Conservation (phyloP, 2,113 vertebrate species). For the Sakesphorus luctuosus region DNA sequence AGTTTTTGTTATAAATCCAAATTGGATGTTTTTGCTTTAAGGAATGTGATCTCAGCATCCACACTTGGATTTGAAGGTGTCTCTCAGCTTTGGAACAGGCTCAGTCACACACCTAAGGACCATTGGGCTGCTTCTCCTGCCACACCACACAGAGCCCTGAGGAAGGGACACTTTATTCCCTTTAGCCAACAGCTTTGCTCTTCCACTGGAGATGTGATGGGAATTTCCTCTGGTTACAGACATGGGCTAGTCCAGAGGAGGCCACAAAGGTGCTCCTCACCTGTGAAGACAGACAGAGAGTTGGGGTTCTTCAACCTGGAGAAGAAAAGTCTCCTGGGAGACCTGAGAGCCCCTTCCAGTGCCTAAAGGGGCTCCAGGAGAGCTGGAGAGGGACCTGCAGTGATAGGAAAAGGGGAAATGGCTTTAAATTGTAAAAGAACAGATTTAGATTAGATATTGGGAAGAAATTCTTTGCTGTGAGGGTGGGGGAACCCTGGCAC, state of each 20-base stretch:
- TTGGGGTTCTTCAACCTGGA: neutral
- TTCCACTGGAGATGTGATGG: rapidly evolving
- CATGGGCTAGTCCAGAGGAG: neutral
- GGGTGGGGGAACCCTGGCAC: neutral
- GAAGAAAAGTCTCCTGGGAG: neutral
- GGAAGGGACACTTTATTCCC: rapidly evolving
- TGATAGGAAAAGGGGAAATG: neutral
- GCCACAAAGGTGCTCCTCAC: neutral
- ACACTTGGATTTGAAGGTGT: neutral
- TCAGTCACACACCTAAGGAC: neutral
- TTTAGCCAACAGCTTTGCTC: neutral
- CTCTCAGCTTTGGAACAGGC: neutral
- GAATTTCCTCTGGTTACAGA: neutral
- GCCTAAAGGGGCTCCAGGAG: neutral
- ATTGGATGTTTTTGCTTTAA: neutral
- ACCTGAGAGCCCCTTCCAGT: neutral
- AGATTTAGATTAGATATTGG: neutral
- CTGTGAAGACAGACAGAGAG: neutral
- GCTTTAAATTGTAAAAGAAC: neutral
- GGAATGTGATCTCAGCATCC: neutral
- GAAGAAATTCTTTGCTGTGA: neutral
- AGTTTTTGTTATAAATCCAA: neutral
- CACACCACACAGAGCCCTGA: neutral
- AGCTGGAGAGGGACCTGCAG: neutral
- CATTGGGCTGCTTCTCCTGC: neutral